These are phyloP conservation scores for Crocallis elinguaria DNA, from an alignment of 2,888 invertebrate genomes.

Conservation along the genomic window DNA sequence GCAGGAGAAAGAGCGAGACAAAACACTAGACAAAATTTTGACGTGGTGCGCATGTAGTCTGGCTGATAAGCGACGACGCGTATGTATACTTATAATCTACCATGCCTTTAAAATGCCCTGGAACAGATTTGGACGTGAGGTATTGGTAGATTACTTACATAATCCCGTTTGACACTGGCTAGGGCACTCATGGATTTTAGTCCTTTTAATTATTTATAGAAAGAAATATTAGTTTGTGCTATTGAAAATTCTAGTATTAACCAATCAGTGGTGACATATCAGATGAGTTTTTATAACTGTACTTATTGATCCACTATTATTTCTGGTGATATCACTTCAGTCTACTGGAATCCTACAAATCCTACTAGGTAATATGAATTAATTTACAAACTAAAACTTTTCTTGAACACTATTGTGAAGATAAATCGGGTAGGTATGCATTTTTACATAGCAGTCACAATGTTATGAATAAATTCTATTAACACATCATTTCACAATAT, in stretches of 20 bases:
- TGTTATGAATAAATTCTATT: neutral
- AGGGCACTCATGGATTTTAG: too few relatives aligned
- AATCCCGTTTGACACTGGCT: too few relatives aligned
- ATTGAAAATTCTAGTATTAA: neutral
- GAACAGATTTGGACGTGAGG: too few relatives aligned
- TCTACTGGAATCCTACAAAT: slow-evolving; percentile 16
- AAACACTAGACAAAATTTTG: too few relatives aligned
- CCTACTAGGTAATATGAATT: slow-evolving; percentile 2
- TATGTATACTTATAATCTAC: too few relatives aligned
- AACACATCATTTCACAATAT: neutral
- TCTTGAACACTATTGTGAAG: slow-evolving; percentile 6
- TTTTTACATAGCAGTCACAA: slow-evolving; percentile 3
- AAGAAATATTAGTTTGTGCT: slow-evolving; percentile 8
- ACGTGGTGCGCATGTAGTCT: too few relatives aligned
- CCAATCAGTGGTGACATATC: slow-evolving; percentile 3
- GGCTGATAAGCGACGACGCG: too few relatives aligned
- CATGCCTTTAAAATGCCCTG: too few relatives aligned
- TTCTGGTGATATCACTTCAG: slow-evolving; percentile 24
- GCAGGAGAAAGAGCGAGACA: too few relatives aligned
- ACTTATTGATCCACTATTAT: slow-evolving; percentile 19
- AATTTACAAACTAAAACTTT: neutral
- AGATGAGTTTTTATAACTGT: neutral
- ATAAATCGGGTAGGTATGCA: neutral
- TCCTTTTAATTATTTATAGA: too few relatives aligned
- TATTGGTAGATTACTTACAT: too few relatives aligned